Base-by-base conservation (phyloP, 2,888 invertebrate genomes). In the Pyrrhia umbra region DNA sequence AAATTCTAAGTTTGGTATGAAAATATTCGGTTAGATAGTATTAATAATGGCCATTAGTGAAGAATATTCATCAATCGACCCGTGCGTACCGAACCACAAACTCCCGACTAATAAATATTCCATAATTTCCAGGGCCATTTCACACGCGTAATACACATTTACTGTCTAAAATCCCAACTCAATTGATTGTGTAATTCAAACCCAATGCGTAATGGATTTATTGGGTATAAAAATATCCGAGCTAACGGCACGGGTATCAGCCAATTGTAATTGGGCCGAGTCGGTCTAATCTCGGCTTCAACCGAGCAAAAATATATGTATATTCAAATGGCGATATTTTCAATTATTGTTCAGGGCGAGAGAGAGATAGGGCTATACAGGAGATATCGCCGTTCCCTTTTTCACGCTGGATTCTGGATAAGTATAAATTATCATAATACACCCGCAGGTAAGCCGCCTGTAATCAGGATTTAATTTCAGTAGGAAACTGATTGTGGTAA, bases 211-310 rank as follows among this genome's bases (percentile, higher is more conserved):
- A 76, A 76, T 78, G 62, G 67, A 68, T 78, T 67, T 62, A 63
- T 74, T 59, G 47, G 46, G 67, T 66, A 68, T 47, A 79, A 77
- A 79, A 69, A 80, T 80, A 79, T 39, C 64, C 51, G 47, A 46
- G 56, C 68, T 51, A 27, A 51, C 23, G 52, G 58, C 42, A 58
- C 59, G 46, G 57, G 62, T 46, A 66, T 27, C 70, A 51, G 64
- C 58, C 61, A 71, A 62, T 65, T 68, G 81, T 77, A 68, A 75
- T 68, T 68, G 65, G 74, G 51, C 42, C 74, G 64, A 46, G 34
- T 55, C 46, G 40, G 46, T 40, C 66, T 70, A 74, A 80, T 75
- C 75, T 68, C 51, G 63, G 70, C 52, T 58, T 62, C 47, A 47
- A 34, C 25, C 21, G 43, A 50, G 46, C 56, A 37, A 63, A 47